phyloP scores from a whole-genome alignment of 2,797 vertebrate species.

The Acanthurus lineatus region DNA sequence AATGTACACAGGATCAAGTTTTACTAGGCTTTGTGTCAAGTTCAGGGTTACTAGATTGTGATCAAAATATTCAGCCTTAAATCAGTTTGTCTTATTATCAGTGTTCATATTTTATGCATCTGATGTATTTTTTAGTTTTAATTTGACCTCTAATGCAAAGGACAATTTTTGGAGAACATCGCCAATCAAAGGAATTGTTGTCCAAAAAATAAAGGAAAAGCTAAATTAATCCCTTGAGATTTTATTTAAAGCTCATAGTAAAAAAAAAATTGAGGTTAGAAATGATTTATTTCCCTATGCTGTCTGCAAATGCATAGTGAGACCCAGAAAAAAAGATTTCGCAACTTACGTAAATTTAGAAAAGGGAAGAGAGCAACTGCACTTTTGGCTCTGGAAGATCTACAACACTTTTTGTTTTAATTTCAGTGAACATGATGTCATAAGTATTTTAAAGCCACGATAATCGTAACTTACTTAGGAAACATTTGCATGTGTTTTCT shows the following conservation, averaged over 20 bases:
- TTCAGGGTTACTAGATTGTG: neutral
- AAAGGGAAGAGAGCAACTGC: conserved; percentile 69
- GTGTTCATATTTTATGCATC: neutral
- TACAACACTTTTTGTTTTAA: neutral
- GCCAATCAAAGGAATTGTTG: neutral
- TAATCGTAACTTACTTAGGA: neutral
- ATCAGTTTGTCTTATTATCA: neutral
- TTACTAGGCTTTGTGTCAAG: too few species aligned
- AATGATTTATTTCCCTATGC: neutral
- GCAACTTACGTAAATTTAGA: conserved; percentile 74
- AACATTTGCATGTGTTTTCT: neutral
- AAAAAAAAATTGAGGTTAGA: neutral
- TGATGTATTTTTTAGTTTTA: neutral
- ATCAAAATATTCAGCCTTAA: neutral
- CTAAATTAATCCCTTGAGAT: neutral
- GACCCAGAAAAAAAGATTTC: conserved; percentile 49
- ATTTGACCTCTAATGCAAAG: neutral
- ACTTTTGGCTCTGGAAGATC: conserved; percentile 33
- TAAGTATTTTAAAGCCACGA: neutral
- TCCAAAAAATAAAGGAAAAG: neutral
- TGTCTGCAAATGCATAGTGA: conserved; percentile 25
- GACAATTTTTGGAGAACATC: neutral
- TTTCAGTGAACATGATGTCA: neutral
- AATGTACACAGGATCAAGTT: neutral
- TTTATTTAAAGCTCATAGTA: neutral